Conservation (phyloP, 1,140 invertebrate genomes). For the Megalopta genalis region DNA sequence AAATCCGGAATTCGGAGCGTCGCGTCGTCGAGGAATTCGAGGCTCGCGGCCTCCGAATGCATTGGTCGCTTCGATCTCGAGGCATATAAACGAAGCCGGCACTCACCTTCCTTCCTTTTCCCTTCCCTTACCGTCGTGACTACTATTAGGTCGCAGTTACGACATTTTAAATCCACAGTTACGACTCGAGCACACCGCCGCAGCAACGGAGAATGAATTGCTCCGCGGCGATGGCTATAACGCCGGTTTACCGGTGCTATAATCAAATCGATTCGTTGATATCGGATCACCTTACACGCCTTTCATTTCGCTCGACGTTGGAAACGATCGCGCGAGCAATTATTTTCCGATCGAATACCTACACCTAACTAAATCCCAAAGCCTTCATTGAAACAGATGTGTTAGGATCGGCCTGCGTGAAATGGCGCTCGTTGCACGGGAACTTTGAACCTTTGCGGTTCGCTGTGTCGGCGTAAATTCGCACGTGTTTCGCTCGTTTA, state of each 20-base stretch:
- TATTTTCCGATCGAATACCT: background rate
- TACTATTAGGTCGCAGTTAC: conserved; percentile 47
- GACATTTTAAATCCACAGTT: conserved; percentile 40
- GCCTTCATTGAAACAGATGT: too few species aligned
- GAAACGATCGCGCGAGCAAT: background rate
- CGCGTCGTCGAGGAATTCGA: conserved; percentile 35
- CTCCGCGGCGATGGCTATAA: conserved; percentile 19
- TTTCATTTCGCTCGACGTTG: background rate
- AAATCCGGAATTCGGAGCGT: conserved; percentile 46
- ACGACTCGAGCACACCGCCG: background rate
- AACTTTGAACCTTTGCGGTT: background rate
- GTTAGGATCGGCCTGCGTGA: background rate
- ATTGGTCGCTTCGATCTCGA: conserved; percentile 37
- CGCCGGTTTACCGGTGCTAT: background rate
- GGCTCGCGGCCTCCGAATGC: conserved; percentile 38
- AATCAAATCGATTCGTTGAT: conserved; percentile 29
- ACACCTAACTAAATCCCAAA: background rate
- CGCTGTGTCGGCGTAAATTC: too few species aligned
- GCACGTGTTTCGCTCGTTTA: too few species aligned
- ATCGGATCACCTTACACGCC: conserved; percentile 3
- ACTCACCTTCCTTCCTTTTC: conserved; percentile 60
- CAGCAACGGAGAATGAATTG: conserved; percentile 1
- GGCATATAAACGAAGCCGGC: conserved; percentile 35
- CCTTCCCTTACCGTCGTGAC: conserved; percentile 53
- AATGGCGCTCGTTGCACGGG: background rate